These are phyloP conservation scores for Ceratina calcarata DNA, from an alignment of 1,140 invertebrate species.

Conservation along the genomic window DNA sequence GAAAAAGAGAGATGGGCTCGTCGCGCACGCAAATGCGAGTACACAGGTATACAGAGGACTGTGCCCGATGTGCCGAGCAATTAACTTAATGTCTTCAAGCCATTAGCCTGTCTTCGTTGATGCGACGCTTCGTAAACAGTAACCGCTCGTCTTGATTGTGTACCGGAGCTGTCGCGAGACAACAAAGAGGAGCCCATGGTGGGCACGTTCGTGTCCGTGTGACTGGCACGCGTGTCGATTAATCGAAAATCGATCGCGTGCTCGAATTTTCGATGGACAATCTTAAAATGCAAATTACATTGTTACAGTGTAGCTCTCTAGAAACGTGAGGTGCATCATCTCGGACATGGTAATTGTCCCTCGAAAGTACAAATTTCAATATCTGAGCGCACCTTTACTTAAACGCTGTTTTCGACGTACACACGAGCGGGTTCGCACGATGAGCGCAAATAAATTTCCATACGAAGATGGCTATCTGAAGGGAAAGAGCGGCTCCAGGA, in stretches of 20 bases:
- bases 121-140: slow-evolving; percentile 65
- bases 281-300: too few species aligned
- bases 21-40: slow-evolving; percentile 63
- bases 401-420: too few species aligned
- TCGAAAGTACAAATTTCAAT: too few species aligned
- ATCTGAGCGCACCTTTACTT: neutral
- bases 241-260: slow-evolving; percentile 64
- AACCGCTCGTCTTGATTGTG: slow-evolving; percentile 59
- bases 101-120: slow-evolving; percentile 64
- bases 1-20: slow-evolving; percentile 59
- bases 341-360: too few species aligned
- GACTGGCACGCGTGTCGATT: slow-evolving; percentile 32
- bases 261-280: slow-evolving; percentile 14
- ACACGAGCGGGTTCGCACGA: too few species aligned
- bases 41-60: slow-evolving; percentile 47
- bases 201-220: slow-evolving; percentile 43
- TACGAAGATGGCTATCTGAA: slow-evolving; percentile 17
- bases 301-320: too few species aligned
- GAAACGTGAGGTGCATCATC: too few species aligned
- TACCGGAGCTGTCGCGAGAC: slow-evolving; percentile 50
- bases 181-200: slow-evolving; percentile 8
- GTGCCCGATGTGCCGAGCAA: slow-evolving; percentile 60
- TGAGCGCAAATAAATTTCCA: slow-evolving; percentile 17
- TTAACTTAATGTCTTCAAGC: slow-evolving; percentile 70
- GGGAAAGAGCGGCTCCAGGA: slow-evolving; percentile 7